Evolutionary conservation across 2,888 invertebrate genomes (phyloP), one percentile per base, ranked within the genome.

Genomic region (Lycaena phlaeas): DNA sequence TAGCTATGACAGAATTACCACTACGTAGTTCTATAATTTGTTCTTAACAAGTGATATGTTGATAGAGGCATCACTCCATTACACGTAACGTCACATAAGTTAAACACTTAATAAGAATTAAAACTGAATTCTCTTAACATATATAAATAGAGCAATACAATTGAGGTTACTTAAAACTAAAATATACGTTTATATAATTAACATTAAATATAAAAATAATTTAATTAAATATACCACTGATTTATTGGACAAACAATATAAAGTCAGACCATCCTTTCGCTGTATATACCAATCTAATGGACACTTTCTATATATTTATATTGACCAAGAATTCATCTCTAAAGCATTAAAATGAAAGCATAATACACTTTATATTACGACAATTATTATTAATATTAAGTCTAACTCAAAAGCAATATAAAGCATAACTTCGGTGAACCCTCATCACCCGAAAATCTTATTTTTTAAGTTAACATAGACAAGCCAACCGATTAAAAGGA

Each of bases 11-110:
- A 62, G 74, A 78, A 71, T 77, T 79, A 79, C 63, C 49, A 54
- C 75, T 76, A 79, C 67, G 56, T 71, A 67, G 60, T 65, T 64
- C 74, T 79, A 75, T 70, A 76, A 71, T 78, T 76, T 77, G 64
- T 81, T 81, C 79, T 70, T 81, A 81, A 81, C 82, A 82, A 82
- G 78, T 84, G 84, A 84, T 84, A 84, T 84, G 84, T 84, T 68
- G 76, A 59, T 70, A 75, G 79, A 82, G 81, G 55, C 60, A 79
- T 72, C 74, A 76, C 82, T 78, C 78, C 77, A 55, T 61, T 74
- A 70, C 68, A 67, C 59, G 63, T 72, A 74, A 71, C 63, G 65
- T 66, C 70, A 61, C 56, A 31, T 66, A 18, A 18, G 31, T 30
- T 10, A 17, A 31, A 18, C 18, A 18, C 18, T 4, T 17, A 31